Percentiles rank a stretch among this genome's conserved stretches.
These are phyloP conservation scores for Sorex maritimensis DNA, from an alignment of 2,797 vertebrate genomes.

Conservation along the genomic window DNA sequence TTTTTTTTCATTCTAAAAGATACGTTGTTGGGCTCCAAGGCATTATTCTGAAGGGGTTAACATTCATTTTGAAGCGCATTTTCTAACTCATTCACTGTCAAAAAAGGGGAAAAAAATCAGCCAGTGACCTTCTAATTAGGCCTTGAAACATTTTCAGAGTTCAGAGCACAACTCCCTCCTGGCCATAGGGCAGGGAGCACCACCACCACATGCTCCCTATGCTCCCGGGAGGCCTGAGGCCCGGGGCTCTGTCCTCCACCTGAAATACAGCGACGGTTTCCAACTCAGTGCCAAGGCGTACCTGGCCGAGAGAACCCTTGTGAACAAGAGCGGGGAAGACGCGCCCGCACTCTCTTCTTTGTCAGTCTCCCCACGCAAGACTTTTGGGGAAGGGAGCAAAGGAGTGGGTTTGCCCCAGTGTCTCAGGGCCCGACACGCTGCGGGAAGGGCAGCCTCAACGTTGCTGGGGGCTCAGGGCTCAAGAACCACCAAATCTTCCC, in stretches of 20 bases:
- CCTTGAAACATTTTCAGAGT: background rate
- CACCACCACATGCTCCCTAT: background rate
- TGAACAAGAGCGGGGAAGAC: background rate
- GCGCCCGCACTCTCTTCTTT: background rate
- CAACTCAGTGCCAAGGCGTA: background rate
- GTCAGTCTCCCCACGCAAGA: background rate
- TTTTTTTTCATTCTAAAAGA: constrained; percentile 11
- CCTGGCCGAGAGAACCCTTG: background rate
- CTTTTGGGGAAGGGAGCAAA: constrained; percentile 11
- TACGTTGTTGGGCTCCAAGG: background rate
- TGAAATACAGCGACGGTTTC: background rate
- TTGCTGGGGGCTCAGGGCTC: background rate
- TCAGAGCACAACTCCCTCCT: constrained; percentile 2
- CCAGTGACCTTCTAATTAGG: background rate
- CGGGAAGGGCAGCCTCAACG: constrained; percentile 25
- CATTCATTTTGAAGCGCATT: constrained; percentile 23
- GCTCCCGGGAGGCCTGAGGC: background rate
- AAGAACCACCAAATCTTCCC: background rate
- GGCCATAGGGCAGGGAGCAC: background rate
- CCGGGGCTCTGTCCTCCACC: background rate
- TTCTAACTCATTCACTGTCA: constrained; percentile 7
- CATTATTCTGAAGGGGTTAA: constrained; percentile 16
- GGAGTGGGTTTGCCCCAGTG: background rate
- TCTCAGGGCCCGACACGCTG: background rate
- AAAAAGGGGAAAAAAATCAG: background rate